A percentile compares a stretch with the other conserved stretches of the same genome.
phyloP scores from a whole-genome alignment of 2,888 invertebrate genomes.

The Alentia gelatinosa region DNA sequence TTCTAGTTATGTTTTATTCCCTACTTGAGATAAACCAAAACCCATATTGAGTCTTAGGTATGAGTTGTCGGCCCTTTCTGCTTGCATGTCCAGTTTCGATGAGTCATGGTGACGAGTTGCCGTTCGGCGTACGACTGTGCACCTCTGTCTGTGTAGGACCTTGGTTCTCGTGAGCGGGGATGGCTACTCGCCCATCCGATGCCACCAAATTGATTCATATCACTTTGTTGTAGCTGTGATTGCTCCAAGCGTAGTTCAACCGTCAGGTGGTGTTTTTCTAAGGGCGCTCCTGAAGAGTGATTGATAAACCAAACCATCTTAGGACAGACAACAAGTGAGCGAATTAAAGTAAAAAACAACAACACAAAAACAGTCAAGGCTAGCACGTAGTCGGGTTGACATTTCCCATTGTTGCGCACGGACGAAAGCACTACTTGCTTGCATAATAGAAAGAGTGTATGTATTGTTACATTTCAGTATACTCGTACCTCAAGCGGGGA shows the following conservation, averaged over 20 bases:
- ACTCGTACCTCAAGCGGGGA: slow-evolving; percentile 27
- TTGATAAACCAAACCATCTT: slow-evolving; percentile 16
- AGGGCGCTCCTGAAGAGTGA: background rate
- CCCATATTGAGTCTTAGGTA: background rate
- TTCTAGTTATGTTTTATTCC: background rate
- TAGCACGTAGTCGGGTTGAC: background rate
- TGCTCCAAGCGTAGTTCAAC: background rate
- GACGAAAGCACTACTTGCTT: background rate
- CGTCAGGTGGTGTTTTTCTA: slow-evolving; percentile 44
- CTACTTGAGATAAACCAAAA: background rate
- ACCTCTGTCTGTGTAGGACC: background rate
- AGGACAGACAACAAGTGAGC: slow-evolving; percentile 46
- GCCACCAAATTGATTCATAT: slow-evolving; percentile 54
- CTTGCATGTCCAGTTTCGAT: background rate
- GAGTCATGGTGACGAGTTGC: background rate
- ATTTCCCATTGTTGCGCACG: background rate
- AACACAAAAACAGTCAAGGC: too few relatives aligned
- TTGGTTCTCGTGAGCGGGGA: background rate
- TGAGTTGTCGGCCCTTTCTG: background rate
- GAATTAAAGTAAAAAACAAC: background rate
- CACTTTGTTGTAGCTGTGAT: slow-evolving; percentile 49
- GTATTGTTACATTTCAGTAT: background rate
- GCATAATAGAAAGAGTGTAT: background rate
- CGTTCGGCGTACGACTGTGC: background rate
- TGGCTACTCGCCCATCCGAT: slow-evolving; percentile 19